phyloP scores from a whole-genome alignment of 2,113 vertebrate genomes.

The Numenius arquata region DNA sequence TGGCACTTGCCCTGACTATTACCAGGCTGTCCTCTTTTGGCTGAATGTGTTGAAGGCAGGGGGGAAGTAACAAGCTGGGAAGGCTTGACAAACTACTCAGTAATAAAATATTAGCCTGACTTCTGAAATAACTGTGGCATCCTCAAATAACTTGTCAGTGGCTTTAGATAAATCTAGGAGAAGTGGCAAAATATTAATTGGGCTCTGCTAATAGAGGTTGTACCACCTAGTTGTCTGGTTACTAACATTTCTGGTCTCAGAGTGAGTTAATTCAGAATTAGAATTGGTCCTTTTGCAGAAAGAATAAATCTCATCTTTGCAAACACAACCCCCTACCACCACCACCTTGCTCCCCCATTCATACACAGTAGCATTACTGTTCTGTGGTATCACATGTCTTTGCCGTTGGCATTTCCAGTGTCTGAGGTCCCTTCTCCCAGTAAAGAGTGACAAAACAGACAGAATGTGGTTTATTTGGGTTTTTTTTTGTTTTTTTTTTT shows the following conservation, averaged over 20 bases:
- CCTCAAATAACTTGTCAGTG: neutral
- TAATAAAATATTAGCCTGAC: neutral
- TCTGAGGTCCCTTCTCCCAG: neutral
- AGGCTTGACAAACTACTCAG: neutral
- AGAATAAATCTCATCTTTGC: neutral
- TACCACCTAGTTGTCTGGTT: neutral
- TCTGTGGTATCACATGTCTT: neutral
- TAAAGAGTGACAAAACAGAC: neutral
- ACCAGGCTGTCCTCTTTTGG: neutral
- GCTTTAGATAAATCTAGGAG: neutral
- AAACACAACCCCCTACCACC: neutral
- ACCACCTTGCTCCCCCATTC: neutral
- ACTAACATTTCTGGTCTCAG: neutral
- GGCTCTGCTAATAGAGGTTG: neutral
- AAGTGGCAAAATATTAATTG: neutral
- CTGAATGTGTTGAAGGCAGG: neutral
- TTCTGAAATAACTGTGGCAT: neutral
- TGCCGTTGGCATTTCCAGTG: neutral
- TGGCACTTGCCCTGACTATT: neutral
- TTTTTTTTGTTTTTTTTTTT: neutral
- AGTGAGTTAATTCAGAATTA: neutral
- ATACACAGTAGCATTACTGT: fast-evolving
- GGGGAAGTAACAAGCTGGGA: neutral
- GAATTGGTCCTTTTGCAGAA: neutral
- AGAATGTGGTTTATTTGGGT: neutral